Evolutionary conservation across 2,113 vertebrate species (phyloP).

Genomic region (Cathartes aura): DNA sequence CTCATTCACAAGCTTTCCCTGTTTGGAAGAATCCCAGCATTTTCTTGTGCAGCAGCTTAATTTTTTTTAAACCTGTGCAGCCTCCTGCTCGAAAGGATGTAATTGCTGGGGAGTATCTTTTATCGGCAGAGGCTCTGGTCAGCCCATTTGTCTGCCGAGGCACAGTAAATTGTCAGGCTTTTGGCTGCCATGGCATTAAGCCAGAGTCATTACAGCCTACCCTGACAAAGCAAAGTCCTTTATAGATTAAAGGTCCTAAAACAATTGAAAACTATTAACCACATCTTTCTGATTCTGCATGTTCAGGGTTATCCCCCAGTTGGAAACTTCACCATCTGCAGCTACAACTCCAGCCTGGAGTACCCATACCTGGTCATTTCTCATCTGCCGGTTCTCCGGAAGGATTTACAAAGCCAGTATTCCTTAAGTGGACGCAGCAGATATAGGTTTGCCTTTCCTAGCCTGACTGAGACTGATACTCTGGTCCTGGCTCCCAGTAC

Average conservation of each 20-base stretch:
- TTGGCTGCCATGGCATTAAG: neutral
- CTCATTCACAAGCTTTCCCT: constrained; percentile 17
- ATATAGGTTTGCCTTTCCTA: neutral
- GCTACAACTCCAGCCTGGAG: neutral
- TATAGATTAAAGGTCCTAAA: neutral
- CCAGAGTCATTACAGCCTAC: neutral
- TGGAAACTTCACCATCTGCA: neutral
- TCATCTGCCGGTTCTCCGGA: accelerated
- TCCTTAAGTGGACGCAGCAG: neutral
- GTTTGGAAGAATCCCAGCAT: constrained; percentile 25
- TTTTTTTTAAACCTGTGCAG: neutral
- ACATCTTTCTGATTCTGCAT: neutral
- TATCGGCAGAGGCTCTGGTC: neutral
- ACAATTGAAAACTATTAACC: neutral
- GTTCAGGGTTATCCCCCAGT: neutral
- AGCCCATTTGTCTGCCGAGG: neutral
- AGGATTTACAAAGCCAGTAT: neutral
- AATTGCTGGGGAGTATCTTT: neutral
- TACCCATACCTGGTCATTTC: neutral
- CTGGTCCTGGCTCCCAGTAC: neutral
- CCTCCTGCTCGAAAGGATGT: neutral
- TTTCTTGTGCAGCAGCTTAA: constrained; percentile 12
- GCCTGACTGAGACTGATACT: neutral
- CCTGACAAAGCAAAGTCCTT: neutral
- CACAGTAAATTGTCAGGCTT: neutral